Evolutionary conservation across 2,113 vertebrate species (phyloP), one percentile per base, ranked within the genome.

Genomic region (Festucalex cinctus): DNA sequence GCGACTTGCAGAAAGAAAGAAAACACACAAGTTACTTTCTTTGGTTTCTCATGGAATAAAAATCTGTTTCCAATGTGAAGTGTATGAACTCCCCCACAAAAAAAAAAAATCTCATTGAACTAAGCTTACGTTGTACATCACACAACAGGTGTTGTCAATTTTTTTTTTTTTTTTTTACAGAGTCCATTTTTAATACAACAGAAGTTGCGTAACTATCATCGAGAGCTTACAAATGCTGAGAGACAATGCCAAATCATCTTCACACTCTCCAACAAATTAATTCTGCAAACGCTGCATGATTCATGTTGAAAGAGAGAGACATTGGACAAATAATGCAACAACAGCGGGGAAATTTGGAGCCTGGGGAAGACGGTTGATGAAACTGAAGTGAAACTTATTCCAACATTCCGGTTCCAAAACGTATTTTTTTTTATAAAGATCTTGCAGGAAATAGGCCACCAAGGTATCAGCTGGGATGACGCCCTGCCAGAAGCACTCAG

Each of bases 321-420:
- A 28, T 54, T 22, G 49, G 49, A n/a, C 53, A 54, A 54, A 54
- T 54, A 54, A 54, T 54, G 53, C 53, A 54, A 53, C 51, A 24
- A 53, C n/a, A 13, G 51, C 22, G 51, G 49, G 49, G 3, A 56
- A 28, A 28, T 56, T 16, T 28, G 24, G 13, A 56, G 54, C 48
- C 48, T n/a, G 20, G 20, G 48, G 13, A 1, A 7, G 20, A 28
- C 0, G 54, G 13, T 56, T 13, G 54, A 32, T 16, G 26, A 56
- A 32, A 54, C 13, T 13, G 26, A 5, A 3, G 53, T 1, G 46
- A 5, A 20, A 20, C 5, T 51, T n/a, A n/a, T 22, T 51, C 20
- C 4, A 20, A 7, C 39, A 1, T 44, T 6, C 43, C 3, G 14
- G 10, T 12, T 3, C 10, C 39, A 12, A 12, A 12, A 13, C 39